A percentile compares a stretch with the other conserved stretches of the same genome.
Evolutionary conservation across 2,113 vertebrate species (phyloP).

Genomic region (Muntiacus muntjak): DNA sequence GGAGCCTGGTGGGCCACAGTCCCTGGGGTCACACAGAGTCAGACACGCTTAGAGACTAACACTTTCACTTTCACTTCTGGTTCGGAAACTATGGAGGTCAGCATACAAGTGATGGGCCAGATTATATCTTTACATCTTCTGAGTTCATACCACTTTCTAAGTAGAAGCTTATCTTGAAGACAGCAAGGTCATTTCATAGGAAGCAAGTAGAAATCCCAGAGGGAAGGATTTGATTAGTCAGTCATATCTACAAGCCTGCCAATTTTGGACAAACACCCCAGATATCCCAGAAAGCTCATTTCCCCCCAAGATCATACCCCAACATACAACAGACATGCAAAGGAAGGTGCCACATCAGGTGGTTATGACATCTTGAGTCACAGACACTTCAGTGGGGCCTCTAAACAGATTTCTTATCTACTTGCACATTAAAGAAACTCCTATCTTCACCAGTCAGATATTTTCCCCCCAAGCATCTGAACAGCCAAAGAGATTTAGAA

Average conservation of each 20-base stretch:
- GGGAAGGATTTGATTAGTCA: neutral
- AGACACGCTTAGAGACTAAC: neutral
- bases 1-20: neutral
- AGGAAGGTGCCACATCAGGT: slow-evolving; percentile 63
- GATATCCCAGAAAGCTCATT: neutral
- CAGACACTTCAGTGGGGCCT: slow-evolving; percentile 64
- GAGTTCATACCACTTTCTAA: slow-evolving; percentile 38
- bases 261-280: neutral
- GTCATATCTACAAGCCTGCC: neutral
- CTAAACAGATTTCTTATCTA: slow-evolving; percentile 79
- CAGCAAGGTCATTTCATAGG: neutral
- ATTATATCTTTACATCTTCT: slow-evolving; percentile 53
- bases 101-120: neutral
- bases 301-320: slow-evolving; percentile 1
- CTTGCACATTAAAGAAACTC: slow-evolving; percentile 79
- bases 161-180: slow-evolving; percentile 33
- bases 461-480: slow-evolving; percentile 76
- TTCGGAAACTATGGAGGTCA: slow-evolving; percentile 1
- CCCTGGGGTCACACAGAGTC: neutral
- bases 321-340: slow-evolving; percentile 55
- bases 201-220: neutral
- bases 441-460: slow-evolving; percentile 74
- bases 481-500: slow-evolving; percentile 82
- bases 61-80: neutral
- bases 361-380: slow-evolving; percentile 42